A percentile compares a stretch with the other conserved stretches of the same genome.
Evolutionary conservation across 2,888 invertebrate species (phyloP).

Genomic region (Clanis bilineata): DNA sequence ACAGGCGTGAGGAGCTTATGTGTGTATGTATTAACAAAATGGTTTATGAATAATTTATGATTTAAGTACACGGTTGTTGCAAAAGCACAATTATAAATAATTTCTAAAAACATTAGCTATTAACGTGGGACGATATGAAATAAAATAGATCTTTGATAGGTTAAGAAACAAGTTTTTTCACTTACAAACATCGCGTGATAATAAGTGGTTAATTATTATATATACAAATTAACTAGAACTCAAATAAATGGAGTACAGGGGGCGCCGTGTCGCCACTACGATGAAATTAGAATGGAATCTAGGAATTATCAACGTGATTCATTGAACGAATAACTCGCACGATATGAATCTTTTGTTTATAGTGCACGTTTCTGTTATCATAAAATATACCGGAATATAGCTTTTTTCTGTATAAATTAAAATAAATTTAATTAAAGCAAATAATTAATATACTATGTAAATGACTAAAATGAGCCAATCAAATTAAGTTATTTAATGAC

Average conservation of each 20-base stretch:
- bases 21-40: no score
- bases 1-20: no score
- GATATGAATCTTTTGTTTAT: background rate
- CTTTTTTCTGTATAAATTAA: background rate
- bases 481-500: no score
- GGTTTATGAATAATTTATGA: background rate
- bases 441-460: no score
- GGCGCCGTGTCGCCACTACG: background rate
- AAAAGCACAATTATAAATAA: background rate
- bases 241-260: background rate
- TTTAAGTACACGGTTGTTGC: background rate
- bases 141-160: background rate
- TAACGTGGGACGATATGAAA: background rate
- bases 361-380: background rate
- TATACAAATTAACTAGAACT: background rate
- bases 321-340: background rate
- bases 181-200: background rate
- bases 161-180: slow-evolving; percentile 6
- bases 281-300: background rate
- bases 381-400: background rate
- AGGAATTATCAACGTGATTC: slow-evolving; percentile 3
- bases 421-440: no score
- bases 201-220: background rate
- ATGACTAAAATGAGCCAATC: no score
- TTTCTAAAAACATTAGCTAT: background rate